Conservation (phyloP, 1,140 invertebrate species). For the Harpegnathos saltator region DNA sequence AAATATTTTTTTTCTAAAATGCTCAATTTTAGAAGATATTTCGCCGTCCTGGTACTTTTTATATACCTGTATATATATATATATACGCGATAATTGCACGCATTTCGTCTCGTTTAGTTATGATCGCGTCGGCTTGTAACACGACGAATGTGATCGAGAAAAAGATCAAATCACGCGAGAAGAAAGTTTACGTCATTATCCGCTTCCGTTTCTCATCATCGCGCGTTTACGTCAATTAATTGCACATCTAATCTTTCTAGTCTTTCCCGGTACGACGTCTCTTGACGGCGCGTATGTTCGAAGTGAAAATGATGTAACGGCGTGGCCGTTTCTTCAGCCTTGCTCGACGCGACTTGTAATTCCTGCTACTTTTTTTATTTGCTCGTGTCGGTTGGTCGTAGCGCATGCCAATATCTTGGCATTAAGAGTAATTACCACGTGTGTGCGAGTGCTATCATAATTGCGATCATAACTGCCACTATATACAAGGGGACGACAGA, state of each 20-base stretch:
- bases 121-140: no score
- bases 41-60: no score
- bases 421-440: conserved; percentile 18
- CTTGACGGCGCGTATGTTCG: conserved; percentile 4
- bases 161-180: no score
- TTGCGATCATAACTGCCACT: not conserved
- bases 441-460: no score
- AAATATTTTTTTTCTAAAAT: no score
- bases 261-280: conserved; percentile 50
- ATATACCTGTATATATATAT: no score
- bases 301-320: conserved; percentile 24
- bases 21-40: no score
- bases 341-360: not conserved
- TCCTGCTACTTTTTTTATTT: conserved; percentile 10
- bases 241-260: conserved; percentile 58
- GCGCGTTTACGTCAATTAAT: conserved; percentile 50
- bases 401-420: conserved; percentile 4
- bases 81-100: not conserved
- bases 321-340: not conserved
- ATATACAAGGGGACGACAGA: conserved; percentile 7
- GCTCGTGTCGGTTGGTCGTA: not conserved
- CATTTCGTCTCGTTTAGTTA: not conserved
- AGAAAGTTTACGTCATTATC: not conserved
- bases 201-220: not conserved
- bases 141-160: no score